Percentiles rank a stretch among this genome's conserved stretches.
Conservation (phyloP, 2,797 vertebrate genomes). For the Trachops cirrhosus region DNA sequence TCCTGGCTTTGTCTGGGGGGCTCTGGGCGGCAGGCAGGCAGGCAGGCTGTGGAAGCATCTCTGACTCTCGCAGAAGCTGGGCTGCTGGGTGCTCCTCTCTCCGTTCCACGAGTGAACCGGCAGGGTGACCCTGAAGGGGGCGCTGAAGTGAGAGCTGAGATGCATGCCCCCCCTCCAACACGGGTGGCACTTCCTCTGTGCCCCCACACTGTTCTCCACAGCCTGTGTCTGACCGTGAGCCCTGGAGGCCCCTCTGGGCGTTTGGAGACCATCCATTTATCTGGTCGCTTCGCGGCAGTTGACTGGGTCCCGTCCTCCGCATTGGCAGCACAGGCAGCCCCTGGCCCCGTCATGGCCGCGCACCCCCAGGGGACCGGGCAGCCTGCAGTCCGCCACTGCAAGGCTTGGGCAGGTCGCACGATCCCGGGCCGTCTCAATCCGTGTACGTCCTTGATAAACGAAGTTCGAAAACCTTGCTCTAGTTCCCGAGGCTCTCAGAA, state of each 20-base stretch:
- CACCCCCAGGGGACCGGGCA: background rate
- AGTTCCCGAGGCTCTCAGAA: background rate
- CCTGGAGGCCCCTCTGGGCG: background rate
- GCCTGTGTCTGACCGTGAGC: background rate
- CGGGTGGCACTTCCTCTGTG: background rate
- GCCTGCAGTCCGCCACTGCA: no score
- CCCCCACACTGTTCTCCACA: background rate
- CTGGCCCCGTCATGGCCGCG: rapidly evolving
- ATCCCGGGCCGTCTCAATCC: background rate
- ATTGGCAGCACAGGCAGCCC: background rate
- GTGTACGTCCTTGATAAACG: background rate
- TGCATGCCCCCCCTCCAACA: background rate
- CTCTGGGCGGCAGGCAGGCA: background rate
- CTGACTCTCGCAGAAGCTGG: background rate
- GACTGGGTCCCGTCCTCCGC: background rate
- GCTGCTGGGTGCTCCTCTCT: background rate
- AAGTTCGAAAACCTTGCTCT: background rate
- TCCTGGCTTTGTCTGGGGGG: background rate
- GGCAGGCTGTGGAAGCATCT: background rate
- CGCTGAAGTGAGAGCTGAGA: background rate
- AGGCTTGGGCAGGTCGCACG: background rate
- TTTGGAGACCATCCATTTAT: background rate
- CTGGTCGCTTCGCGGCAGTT: background rate
- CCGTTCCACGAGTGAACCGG: background rate
- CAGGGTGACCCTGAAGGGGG: background rate